A percentile compares a stretch with the other conserved stretches of the same genome.
Evolutionary conservation across 1,140 invertebrate genomes (phyloP).

Genomic region (Rhynchophorus ferrugineus): DNA sequence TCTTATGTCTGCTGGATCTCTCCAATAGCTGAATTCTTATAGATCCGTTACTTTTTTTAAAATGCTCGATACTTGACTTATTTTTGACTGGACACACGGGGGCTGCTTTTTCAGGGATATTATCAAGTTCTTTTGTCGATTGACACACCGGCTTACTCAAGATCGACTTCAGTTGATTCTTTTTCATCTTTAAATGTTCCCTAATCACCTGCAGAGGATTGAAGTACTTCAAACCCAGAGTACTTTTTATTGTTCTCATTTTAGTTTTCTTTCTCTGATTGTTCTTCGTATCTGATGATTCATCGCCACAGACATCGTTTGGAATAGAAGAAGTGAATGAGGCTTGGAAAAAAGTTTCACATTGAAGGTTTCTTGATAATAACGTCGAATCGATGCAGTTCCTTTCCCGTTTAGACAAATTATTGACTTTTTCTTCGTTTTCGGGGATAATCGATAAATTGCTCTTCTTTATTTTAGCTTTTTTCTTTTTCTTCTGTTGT

Average conservation of each 20-base stretch:
- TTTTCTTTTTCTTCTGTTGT: slow-evolving; percentile 6
- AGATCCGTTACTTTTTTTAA: neutral
- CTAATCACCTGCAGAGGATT: slow-evolving; percentile 12
- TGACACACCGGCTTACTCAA: neutral
- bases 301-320: no score
- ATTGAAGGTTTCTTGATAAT: no score
- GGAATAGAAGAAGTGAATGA: no score
- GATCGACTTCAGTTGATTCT: neutral
- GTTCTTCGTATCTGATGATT: neutral
- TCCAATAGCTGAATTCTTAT: slow-evolving; percentile 20
- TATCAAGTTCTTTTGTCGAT: neutral
- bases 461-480: slow-evolving; percentile 12
- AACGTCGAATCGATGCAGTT: neutral
- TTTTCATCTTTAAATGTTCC: slow-evolving; percentile 8
- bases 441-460: slow-evolving; percentile 17
- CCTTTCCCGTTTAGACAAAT: no score
- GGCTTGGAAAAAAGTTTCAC: neutral
- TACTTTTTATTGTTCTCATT: neutral
- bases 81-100: neutral
- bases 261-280: neutral
- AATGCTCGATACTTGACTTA: neutral
- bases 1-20: slow-evolving; percentile 11
- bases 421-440: no score
- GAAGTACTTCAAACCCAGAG: slow-evolving; percentile 2
- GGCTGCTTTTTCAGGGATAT: neutral